Evolutionary conservation across 2,797 vertebrate species (phyloP).

Genomic region (Steatocranus sp.): DNA sequence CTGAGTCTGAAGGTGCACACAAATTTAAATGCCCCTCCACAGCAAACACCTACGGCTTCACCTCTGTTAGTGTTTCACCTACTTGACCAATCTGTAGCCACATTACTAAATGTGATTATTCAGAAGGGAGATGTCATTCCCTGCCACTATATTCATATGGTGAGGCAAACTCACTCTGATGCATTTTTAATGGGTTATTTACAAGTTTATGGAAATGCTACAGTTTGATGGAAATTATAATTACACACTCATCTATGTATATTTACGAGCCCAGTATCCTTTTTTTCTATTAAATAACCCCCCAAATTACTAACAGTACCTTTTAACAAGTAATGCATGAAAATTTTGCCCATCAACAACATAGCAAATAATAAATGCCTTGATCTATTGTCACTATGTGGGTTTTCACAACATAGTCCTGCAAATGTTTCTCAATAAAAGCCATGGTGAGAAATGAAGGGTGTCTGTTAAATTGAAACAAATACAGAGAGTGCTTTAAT

Average conservation of each 20-base stretch:
- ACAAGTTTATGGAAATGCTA: not conserved
- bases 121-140: not conserved
- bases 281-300: not conserved
- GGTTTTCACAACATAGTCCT: not conserved
- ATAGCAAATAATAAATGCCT: not conserved
- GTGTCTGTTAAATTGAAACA: not conserved
- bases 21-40: not conserved
- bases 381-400: not conserved
- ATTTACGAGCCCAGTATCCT: not conserved
- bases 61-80: not conserved
- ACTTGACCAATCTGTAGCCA: not conserved
- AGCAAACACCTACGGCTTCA: not conserved
- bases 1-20: not conserved
- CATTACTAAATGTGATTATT: not conserved
- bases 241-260: not conserved
- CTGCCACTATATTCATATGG: not conserved
- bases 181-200: not conserved
- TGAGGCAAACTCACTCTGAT: not conserved
- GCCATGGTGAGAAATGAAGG: not conserved
- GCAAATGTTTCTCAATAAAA: not conserved
- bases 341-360: not conserved
- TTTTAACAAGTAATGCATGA: not conserved
- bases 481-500: not conserved
- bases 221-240: not conserved
- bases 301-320: fast-evolving